Evolutionary conservation across 2,113 vertebrate species (phyloP), one percentile per base, ranked within the genome.

Genomic region (Centropus bengalensis): DNA sequence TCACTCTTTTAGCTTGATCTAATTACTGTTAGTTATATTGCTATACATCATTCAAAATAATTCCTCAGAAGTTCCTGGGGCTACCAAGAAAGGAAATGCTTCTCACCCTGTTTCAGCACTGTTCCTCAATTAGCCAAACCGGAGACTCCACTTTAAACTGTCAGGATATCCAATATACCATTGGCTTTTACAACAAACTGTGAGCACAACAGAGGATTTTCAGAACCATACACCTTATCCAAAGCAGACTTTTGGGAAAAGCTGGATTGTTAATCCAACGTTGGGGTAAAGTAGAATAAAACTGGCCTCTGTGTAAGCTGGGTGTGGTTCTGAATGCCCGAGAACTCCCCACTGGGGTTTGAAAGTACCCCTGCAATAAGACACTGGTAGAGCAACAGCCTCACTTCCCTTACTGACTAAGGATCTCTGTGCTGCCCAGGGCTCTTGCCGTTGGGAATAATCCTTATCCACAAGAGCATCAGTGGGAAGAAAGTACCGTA

Each of bases 1-100:
- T 76, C 76, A 44, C 36, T 94, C 88, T 14, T 40, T 33, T 58
- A 86, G 73, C 26, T 79, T 64, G 27, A 68, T 60, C 55, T 63
- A 82, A 87, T 91, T 86, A 55, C 52, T 62, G 63, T 42, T 74
- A 77, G 33, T 49, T 86, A 26, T 30, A 49, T 8, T 47, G 68
- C 21, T 56, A 67, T 24, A 16, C 15, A 18, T 36, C 14, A 44
- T 22, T 73, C 63, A 88, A 60, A 96, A 40, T 9, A 59, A 70
- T 12, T 64, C 75, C 67, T 77, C 81, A 73, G 40, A 84, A 79
- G 60, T 75, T 68, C 38, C 32, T 27, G 71, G 58, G 55, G 51
- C 40, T 94, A 42, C 91, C 23, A 89, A 70, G 66, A 77, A 86
- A 75, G 54, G 36, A 75, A 80, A 82, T 2, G 8, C 49, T 70